These are phyloP conservation scores for Pelochelys cantorii DNA, from an alignment of 2,797 vertebrate species.

Conservation along the genomic window DNA sequence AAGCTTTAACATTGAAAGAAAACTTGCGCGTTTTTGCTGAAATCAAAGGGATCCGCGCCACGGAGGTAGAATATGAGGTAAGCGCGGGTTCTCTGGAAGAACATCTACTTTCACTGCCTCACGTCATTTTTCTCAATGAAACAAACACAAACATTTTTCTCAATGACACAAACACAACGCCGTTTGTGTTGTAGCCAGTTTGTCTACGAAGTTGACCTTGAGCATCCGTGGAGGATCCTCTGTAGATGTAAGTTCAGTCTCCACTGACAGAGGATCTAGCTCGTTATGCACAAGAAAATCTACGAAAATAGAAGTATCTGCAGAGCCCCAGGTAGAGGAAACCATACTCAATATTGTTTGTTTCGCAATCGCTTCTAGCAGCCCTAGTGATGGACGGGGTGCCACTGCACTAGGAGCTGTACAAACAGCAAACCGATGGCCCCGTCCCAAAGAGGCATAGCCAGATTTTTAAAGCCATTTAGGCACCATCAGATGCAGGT, in stretches of 20 bases:
- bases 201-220: background rate
- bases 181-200: background rate
- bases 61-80: constrained; percentile 71
- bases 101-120: background rate
- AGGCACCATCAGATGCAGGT: background rate
- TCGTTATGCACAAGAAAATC: background rate
- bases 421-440: background rate
- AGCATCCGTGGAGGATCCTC: accelerated
- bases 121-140: background rate
- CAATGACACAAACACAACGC: no score
- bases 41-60: constrained; percentile 89
- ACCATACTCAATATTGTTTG: background rate
- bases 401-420: background rate
- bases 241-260: background rate
- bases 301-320: background rate
- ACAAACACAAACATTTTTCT: no score
- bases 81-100: background rate
- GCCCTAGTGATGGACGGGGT: no score
- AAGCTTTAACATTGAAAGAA: constrained; percentile 91
- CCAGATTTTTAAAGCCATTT: background rate
- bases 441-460: no score
- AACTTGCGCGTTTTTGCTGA: constrained; percentile 90
- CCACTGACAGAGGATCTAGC: background rate
- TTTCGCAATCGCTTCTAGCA: background rate
- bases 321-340: background rate